Evolutionary conservation across 2,888 invertebrate species (phyloP).

Genomic region (Petrolisthes manimaculis): DNA sequence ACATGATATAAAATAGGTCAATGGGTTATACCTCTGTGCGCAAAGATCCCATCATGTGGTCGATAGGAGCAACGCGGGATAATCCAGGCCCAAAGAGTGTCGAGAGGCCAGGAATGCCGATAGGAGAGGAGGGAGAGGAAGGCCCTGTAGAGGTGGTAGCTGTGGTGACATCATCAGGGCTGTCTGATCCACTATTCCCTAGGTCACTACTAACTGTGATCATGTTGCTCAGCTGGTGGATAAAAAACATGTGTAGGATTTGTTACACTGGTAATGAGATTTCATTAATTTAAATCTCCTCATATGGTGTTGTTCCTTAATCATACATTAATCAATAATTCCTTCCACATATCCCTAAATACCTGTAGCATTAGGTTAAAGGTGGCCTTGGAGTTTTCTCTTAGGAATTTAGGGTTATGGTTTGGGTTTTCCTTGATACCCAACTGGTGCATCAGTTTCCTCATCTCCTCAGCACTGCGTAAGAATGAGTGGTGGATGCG

Average conservation of each 20-base stretch:
- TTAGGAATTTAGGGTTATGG: constrained; percentile 57
- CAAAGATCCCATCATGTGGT: constrained; percentile 29
- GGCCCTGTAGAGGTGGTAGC: not conserved
- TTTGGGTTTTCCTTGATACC: constrained; percentile 28
- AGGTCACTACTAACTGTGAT: constrained; percentile 20
- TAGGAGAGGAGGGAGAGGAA: constrained; percentile 22
- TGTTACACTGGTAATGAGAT: not conserved
- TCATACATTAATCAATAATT: not conserved
- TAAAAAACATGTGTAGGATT: not conserved
- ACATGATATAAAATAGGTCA: too few relatives aligned
- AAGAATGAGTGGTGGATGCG: constrained; percentile 45
- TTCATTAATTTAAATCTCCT: not conserved
- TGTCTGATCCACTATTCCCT: not conserved
- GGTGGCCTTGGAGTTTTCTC: constrained; percentile 57
- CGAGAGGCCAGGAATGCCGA: constrained; percentile 52
- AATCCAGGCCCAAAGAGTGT: constrained; percentile 43
- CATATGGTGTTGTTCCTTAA: not conserved
- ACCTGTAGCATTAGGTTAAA: constrained; percentile 64
- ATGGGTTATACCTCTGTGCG: not conserved
- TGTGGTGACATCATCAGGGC: not conserved
- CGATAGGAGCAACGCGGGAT: constrained; percentile 16
- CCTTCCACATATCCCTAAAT: not conserved
- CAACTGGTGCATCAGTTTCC: constrained; percentile 60
- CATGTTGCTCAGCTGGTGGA: constrained; percentile 46
- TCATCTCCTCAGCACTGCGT: constrained; percentile 59